Conservation (phyloP, 2,797 vertebrate genomes). For the Paramormyrops hopkinsi region DNA sequence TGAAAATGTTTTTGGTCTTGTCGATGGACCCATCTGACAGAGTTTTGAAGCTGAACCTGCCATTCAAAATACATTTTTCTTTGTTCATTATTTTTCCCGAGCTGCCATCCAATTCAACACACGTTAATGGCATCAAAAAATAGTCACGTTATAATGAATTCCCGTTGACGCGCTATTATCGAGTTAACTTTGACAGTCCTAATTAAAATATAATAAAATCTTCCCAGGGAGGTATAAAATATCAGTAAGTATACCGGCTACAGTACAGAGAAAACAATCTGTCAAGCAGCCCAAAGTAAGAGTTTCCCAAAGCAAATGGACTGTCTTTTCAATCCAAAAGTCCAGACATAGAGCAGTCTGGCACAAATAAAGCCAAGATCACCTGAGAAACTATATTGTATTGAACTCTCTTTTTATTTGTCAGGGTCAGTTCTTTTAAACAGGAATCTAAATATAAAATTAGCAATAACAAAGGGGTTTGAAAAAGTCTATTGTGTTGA, state of each 20-base stretch:
- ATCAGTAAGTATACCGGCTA: not conserved
- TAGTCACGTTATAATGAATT: no score
- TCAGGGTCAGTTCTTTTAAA: not conserved
- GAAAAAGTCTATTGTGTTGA: conserved; percentile 36
- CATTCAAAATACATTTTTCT: no score
- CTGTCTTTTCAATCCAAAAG: not conserved
- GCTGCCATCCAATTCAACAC: no score
- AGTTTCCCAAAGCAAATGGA: not conserved
- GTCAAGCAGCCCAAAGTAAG: not conserved
- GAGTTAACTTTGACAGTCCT: no score
- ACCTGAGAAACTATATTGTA: not conserved
- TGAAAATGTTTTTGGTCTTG: no score
- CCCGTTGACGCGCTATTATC: no score
- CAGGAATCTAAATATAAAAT: not conserved
- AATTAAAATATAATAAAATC: not conserved
- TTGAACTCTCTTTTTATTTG: not conserved
- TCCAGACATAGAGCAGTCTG: not conserved
- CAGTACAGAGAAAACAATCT: not conserved
- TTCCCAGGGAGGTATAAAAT: not conserved
- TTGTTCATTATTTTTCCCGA: no score
- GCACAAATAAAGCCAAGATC: not conserved
- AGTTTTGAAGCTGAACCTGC: no score
- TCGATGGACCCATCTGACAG: no score
- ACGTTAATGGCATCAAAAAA: no score
- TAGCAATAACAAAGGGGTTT: not conserved